A percentile compares a stretch with the other conserved stretches of the same genome.
These are phyloP conservation scores for Pseudonaja textilis DNA, from an alignment of 2,113 vertebrate genomes.

Conservation along the genomic window DNA sequence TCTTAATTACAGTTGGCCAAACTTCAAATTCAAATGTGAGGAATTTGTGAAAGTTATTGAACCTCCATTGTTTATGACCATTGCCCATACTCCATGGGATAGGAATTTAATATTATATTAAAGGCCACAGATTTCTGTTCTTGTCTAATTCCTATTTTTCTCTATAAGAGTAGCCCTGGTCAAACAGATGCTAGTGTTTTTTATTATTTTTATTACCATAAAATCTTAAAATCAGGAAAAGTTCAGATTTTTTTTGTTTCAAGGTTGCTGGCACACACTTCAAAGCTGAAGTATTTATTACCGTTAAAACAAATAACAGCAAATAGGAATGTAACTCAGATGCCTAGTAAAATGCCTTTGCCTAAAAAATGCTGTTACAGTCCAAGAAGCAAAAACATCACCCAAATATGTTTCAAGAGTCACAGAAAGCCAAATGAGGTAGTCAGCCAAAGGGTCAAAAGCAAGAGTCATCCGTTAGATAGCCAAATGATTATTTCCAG, in stretches of 20 bases:
- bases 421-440: not conserved
- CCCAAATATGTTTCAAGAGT: not conserved
- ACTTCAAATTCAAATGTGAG: not conserved
- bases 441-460: not conserved
- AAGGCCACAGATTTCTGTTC: not conserved
- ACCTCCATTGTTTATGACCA: not conserved
- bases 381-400: not conserved
- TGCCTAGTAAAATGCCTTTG: not conserved
- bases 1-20: not conserved
- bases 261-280: not conserved
- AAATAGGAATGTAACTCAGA: not conserved
- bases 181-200: not conserved
- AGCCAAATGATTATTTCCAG: not conserved
- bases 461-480: not conserved
- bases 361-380: not conserved
- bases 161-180: not conserved
- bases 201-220: not conserved
- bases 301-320: not conserved
- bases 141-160: not conserved
- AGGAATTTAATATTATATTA: not conserved
- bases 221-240: not conserved
- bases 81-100: not conserved
- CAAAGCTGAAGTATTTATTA: not conserved
- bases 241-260: not conserved
- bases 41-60: not conserved